Evolutionary conservation across 2,113 vertebrate species (phyloP), one percentile per base, ranked within the genome.

Genomic region (Trematomus loennbergii): DNA sequence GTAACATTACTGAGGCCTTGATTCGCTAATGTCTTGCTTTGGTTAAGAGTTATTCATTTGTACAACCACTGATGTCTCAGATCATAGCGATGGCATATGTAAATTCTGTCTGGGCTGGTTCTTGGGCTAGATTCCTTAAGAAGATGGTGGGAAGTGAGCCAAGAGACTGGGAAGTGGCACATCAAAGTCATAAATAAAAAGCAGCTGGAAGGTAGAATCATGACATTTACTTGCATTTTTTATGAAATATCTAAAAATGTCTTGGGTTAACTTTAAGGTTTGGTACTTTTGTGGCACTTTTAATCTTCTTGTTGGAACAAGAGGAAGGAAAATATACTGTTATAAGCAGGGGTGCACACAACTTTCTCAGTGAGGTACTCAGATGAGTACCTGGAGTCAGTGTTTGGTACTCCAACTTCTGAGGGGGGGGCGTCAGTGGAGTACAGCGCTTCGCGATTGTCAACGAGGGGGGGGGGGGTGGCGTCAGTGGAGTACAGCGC

Each of bases 131-230:
- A 69, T 65, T 72, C 66, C 54, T 72, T 67, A 75, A 81, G 74
- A 83, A 65, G 82, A 73, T 75, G 60, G 64, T 67, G 69, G 82
- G 66, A 66, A 72, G 69, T 73, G 72, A 82, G 88, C 79, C 58
- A 69, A 59, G 74, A 81, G 75, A 78, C 82, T 9, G 50, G 68
- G 74, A 77, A 81, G 81, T 16, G 67, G 65, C 64, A 79, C 76
- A 90, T 89, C 90, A 90, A 87, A 91, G 82, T 88, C 73, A 54
- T 2, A 75, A 65, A 84, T 79, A 80, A 84, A 63, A 89, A 71
- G 81, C 73, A 81, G 76, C 81, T 84, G 70, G 52, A 62, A 83
- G 79, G 79, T 62, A 71, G 64, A 83, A 77, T 70, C 48, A 59
- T 82, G 81, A 72, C 75, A 80, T 82, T 66, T 79, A 75, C 73